phyloP scores from a whole-genome alignment of 1,140 invertebrate species.

The Gryon sp. region DNA sequence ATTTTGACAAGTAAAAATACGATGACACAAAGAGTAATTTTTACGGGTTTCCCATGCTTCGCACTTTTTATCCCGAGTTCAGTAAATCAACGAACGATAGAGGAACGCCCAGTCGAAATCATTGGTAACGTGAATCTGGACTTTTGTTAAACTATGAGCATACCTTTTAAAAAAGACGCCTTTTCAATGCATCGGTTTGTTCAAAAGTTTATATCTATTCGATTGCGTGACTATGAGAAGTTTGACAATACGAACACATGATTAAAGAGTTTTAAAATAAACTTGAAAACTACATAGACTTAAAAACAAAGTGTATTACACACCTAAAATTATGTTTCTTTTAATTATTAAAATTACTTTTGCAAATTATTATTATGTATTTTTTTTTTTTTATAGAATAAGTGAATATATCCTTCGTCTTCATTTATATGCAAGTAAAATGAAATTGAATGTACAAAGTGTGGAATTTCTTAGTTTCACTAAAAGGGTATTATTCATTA shows the following conservation, averaged over 20 bases:
- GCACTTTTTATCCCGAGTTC: constrained; percentile 11
- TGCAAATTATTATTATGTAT: too few species aligned
- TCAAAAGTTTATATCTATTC: constrained; percentile 40
- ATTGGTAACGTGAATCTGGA: constrained; percentile 8
- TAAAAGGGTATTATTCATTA: constrained; percentile 55
- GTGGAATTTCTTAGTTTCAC: too few species aligned
- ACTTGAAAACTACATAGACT: too few species aligned
- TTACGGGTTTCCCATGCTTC: constrained; percentile 9
- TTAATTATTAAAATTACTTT: too few species aligned
- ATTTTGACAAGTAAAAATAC: constrained; percentile 22
- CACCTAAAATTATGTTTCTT: too few species aligned
- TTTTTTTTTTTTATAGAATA: too few species aligned
- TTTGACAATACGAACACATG: constrained; percentile 34
- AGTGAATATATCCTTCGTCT: background rate
- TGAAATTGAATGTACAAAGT: background rate
- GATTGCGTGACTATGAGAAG: constrained; percentile 8
- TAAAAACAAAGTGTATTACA: too few species aligned
- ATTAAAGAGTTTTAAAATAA: too few species aligned
- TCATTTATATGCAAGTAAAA: constrained; percentile 1
- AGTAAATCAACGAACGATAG: constrained; percentile 33
- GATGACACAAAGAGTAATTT: constrained; percentile 21
- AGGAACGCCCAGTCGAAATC: constrained; percentile 36
- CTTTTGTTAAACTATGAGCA: constrained; percentile 16
- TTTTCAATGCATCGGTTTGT: constrained; percentile 32
- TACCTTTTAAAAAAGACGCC: constrained; percentile 21